Percentiles rank a stretch among this genome's conserved stretches.
Evolutionary conservation across 2,113 vertebrate genomes (phyloP).

Genomic region (Ceyx melanurus): DNA sequence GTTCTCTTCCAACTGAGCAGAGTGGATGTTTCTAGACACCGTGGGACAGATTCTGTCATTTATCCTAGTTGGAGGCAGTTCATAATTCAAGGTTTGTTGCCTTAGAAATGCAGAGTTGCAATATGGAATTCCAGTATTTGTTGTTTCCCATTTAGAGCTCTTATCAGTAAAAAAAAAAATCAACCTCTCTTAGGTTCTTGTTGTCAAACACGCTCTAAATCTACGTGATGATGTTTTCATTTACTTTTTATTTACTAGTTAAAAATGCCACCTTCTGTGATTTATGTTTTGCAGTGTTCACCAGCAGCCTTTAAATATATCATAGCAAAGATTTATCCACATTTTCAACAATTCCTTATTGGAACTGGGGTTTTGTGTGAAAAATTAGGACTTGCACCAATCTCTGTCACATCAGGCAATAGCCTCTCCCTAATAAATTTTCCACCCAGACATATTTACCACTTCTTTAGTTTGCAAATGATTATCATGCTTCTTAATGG

Average conservation of each 20-base stretch:
- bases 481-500: conserved; percentile 24
- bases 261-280: conserved; percentile 20
- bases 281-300: conserved; percentile 25
- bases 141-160: not conserved
- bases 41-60: not conserved
- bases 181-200: not conserved
- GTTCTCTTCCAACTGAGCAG: not conserved
- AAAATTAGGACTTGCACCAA: conserved; percentile 25
- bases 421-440: conserved; percentile 20
- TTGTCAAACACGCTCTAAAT: conserved; percentile 35
- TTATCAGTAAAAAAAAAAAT: not conserved
- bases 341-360: not conserved
- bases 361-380: conserved; percentile 6
- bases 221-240: conserved; percentile 26
- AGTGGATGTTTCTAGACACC: not conserved
- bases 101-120: not conserved
- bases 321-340: conserved; percentile 26
- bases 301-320: conserved; percentile 49
- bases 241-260: conserved; percentile 56
- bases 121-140: not conserved
- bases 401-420: not conserved
- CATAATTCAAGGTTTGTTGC: not conserved
- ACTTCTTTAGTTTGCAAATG: conserved; percentile 14
- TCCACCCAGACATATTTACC: not conserved
- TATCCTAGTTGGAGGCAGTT: not conserved